Percentiles rank a stretch among this genome's conserved stretches.
phyloP scores from a whole-genome alignment of 2,113 vertebrate genomes.

The Eptatretus burgeri region DNA sequence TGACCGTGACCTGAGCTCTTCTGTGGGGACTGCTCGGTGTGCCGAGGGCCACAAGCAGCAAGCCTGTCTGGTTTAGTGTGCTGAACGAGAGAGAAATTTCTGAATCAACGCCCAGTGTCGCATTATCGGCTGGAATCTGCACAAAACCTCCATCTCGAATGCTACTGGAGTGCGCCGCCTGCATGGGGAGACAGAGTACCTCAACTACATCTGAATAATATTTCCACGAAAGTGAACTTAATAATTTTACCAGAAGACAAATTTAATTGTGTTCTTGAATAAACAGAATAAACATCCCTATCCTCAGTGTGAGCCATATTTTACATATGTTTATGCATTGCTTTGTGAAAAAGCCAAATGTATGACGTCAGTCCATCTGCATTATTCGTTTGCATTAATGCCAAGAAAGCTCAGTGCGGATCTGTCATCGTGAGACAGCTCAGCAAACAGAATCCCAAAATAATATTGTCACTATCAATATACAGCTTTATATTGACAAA shows the following conservation, averaged over 20 bases:
- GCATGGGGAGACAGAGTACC: constrained; percentile 8
- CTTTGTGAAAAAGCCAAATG: too few relatives aligned
- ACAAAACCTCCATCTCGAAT: constrained; percentile 57
- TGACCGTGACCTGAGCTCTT: too few relatives aligned
- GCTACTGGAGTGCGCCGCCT: constrained; percentile 68
- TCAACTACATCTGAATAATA: constrained; percentile 5
- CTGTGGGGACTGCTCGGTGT: constrained; percentile 10
- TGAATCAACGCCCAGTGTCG: constrained; percentile 24
- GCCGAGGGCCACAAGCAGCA: constrained; percentile 44
- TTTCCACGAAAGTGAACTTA: constrained; percentile 4
- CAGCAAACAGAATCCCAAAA: too few relatives aligned
- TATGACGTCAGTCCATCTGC: too few relatives aligned
- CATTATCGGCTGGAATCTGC: constrained; percentile 26
- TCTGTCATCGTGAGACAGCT: too few relatives aligned
- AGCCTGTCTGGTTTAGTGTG: constrained; percentile 47
- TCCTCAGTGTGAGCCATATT: too few relatives aligned
- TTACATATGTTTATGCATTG: too few relatives aligned
- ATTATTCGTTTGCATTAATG: too few relatives aligned
- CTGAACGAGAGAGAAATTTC: constrained; percentile 91
- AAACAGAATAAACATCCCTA: not conserved
- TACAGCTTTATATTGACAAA: too few relatives aligned
- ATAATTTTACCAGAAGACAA: constrained; percentile 10
- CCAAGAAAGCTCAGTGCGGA: too few relatives aligned
- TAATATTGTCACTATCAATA: too few relatives aligned
- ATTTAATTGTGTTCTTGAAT: constrained; percentile 9